Conservation (phyloP, 2,797 vertebrate species). For the Carapus acus region DNA sequence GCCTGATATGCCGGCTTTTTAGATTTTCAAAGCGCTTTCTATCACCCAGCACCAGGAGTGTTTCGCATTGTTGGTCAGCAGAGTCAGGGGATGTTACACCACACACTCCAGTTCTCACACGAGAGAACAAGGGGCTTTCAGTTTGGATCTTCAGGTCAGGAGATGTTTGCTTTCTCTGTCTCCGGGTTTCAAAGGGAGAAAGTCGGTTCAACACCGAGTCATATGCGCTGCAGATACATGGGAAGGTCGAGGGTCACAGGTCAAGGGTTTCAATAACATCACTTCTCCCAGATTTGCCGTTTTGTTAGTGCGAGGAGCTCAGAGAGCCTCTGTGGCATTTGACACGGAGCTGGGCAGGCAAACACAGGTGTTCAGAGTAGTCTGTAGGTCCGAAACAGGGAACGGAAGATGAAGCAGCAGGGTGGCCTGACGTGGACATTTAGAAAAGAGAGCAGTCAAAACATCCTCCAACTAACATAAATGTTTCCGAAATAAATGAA, state of each 20-base stretch:
- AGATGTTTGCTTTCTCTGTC: slow-evolving; percentile 65
- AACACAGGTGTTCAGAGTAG: slow-evolving; percentile 46
- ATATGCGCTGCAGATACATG: slow-evolving; percentile 55
- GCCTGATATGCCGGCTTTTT: background rate
- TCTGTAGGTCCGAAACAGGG: slow-evolving; percentile 17
- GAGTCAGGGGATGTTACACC: background rate
- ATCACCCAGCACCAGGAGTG: background rate
- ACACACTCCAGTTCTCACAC: slow-evolving; percentile 12
- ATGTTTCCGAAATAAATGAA: background rate
- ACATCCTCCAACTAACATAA: background rate
- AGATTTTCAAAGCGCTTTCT: background rate
- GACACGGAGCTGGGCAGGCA: slow-evolving; percentile 35
- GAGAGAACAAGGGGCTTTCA: slow-evolving; percentile 23
- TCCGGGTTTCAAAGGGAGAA: slow-evolving; percentile 63
- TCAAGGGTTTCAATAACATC: slow-evolving; percentile 63
- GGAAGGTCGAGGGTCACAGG: slow-evolving; percentile 55
- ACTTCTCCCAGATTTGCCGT: slow-evolving; percentile 48
- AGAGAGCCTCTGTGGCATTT: slow-evolving; percentile 28
- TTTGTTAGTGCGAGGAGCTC: slow-evolving; percentile 36
- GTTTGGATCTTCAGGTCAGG: slow-evolving; percentile 29
- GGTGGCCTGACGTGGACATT: background rate
- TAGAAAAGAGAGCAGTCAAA: background rate
- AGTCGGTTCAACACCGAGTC: slow-evolving; percentile 58
- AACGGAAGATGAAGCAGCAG: slow-evolving; percentile 13
- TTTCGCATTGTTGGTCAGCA: background rate